Conservation (phyloP, 2,797 vertebrate genomes). For the Sphenopsis melanotis region DNA sequence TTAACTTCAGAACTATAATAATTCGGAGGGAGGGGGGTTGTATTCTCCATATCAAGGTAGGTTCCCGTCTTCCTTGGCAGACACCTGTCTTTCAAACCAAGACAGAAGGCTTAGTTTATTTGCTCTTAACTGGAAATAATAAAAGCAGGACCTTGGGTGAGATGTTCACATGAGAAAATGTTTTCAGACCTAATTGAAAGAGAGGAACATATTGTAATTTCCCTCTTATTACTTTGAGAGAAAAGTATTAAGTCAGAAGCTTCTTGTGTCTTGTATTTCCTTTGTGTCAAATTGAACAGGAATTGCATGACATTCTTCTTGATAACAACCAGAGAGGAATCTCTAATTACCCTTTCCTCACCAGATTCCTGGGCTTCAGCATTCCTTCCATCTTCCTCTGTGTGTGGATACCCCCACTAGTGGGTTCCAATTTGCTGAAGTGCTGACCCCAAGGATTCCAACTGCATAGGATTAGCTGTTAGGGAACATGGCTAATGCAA, state of each 20-base stretch:
- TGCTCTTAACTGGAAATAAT: not conserved
- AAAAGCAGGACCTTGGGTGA: not conserved
- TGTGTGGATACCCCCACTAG: not conserved
- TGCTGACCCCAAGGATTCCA: not conserved
- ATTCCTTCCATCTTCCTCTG: not conserved
- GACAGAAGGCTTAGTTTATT: not conserved
- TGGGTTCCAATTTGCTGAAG: not conserved
- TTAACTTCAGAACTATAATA: not conserved
- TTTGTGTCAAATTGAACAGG: not conserved
- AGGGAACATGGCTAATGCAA: not conserved
- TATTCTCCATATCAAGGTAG: not conserved
- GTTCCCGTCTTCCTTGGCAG: not conserved
- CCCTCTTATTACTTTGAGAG: not conserved
- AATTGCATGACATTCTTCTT: not conserved
- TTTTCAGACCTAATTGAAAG: not conserved
- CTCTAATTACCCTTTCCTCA: not conserved
- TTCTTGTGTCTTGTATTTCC: not conserved
- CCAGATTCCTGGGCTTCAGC: not conserved
- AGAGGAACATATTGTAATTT: not conserved
- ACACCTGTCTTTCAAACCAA: not conserved
- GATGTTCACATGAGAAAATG: not conserved
- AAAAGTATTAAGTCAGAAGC: not conserved
- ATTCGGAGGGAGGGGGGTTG: fast-evolving
- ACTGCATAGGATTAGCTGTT: not conserved
- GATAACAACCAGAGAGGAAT: not conserved